phyloP scores from a whole-genome alignment of 2,113 vertebrate genomes.

The Paedocypris sp. region DNA sequence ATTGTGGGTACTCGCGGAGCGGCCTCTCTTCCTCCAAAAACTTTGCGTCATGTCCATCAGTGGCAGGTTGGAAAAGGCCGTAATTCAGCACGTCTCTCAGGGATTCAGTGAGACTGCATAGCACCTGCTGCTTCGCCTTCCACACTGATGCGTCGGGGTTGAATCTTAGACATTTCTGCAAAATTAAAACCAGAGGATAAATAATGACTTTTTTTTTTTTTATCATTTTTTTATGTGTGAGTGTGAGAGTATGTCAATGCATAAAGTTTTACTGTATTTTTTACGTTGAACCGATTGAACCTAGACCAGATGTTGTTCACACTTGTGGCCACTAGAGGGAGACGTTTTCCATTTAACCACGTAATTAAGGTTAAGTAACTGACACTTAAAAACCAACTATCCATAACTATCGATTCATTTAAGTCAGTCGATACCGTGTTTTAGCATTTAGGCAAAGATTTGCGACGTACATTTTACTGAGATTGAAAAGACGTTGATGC shows the following conservation, averaged over 20 bases:
- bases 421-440: too few relatives aligned
- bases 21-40: conserved; percentile 84
- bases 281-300: too few relatives aligned
- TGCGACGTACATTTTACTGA: too few relatives aligned
- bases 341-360: too few relatives aligned
- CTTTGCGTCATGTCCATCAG: conserved; percentile 81
- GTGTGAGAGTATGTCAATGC: neutral
- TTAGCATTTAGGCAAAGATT: too few relatives aligned
- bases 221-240: neutral
- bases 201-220: neutral
- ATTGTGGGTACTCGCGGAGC: conserved; percentile 82
- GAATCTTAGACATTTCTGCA: conserved; percentile 84
- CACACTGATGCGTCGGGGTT: conserved; percentile 85
- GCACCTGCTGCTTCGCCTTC: conserved; percentile 87
- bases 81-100: conserved; percentile 86
- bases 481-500: too few relatives aligned
- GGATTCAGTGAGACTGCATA: conserved; percentile 82
- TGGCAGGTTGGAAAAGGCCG: conserved; percentile 84
- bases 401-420: neutral
- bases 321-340: conserved; percentile 9
- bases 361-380: too few relatives aligned
- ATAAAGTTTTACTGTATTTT: too few relatives aligned
- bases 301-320: neutral
- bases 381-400: neutral
- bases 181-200: neutral